A percentile compares a stretch with the other conserved stretches of the same genome.
Evolutionary conservation across 30 jellyfish, hydroid and myxozoan genomes (phyloP).

Genomic region (Hydractinia symbiolongicarpus): DNA sequence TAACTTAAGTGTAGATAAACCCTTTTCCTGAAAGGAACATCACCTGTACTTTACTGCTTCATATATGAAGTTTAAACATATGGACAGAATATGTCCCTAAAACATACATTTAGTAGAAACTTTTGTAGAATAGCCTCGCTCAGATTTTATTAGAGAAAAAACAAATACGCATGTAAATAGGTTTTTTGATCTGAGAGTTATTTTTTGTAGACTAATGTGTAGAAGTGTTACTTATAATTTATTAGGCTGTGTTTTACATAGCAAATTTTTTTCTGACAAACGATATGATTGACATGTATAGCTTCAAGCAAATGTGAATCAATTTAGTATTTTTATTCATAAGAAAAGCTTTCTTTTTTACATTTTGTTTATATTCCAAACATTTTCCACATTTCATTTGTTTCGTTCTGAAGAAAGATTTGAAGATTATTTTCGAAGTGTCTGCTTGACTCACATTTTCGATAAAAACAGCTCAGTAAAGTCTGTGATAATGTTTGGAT

Average conservation of each 20-base stretch:
- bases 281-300: neutral
- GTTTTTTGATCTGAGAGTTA: slow-evolving; percentile 7
- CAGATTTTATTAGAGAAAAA: slow-evolving; percentile 6
- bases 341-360: no score
- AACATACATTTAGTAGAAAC: slow-evolving; percentile 8
- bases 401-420: no score
- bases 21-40: no score
- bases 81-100: neutral
- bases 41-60: no score
- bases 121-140: slow-evolving; percentile 2
- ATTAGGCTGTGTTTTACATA: slow-evolving; percentile 11
- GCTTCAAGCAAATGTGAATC: slow-evolving; percentile 1
- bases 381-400: no score
- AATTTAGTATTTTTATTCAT: neutral
- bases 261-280: slow-evolving; percentile 4
- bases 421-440: no score
- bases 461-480: no score
- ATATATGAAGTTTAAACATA: no score
- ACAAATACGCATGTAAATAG: slow-evolving; percentile 1
- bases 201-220: slow-evolving; percentile 4
- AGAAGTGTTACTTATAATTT: slow-evolving; percentile 7
- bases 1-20: no score
- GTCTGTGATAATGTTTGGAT: no score
- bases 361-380: no score
- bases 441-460: no score